These are phyloP conservation scores for Drosophila atroscutellata DNA, from an alignment of 2,888 invertebrate species.

Conservation along the genomic window DNA sequence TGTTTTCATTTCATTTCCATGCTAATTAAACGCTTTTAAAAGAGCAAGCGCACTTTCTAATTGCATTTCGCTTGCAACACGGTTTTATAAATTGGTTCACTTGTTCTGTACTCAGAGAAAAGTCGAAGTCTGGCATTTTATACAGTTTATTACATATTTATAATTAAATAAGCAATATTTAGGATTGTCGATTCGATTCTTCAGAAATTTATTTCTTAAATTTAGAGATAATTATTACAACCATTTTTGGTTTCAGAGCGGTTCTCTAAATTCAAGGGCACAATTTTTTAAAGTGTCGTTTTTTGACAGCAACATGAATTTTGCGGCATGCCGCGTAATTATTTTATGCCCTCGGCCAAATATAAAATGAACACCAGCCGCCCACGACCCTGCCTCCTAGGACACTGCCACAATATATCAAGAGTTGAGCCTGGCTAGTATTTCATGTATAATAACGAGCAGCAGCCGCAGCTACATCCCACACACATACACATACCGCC, in stretches of 20 bases:
- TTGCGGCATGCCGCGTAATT: constrained; percentile 79
- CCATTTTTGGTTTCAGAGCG: not conserved
- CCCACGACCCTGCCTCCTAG: constrained; percentile 8
- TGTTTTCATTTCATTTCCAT: constrained; percentile 61
- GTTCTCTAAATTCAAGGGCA: not conserved
- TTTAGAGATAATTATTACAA: not conserved
- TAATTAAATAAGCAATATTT: not conserved
- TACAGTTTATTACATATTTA: not conserved
- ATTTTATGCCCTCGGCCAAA: constrained; percentile 76
- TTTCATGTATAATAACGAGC: constrained; percentile 49
- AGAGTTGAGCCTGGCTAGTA: constrained; percentile 62
- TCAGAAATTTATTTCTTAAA: not conserved
- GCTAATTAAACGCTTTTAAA: constrained; percentile 61
- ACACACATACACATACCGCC: not conserved
- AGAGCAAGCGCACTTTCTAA: constrained; percentile 44
- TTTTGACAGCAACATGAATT: constrained; percentile 71
- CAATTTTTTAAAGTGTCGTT: constrained; percentile 21
- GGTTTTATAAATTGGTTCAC: constrained; percentile 36
- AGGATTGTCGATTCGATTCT: not conserved
- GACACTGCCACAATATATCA: constrained; percentile 65
- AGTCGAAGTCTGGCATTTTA: not conserved
- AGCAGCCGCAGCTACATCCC: constrained; percentile 18
- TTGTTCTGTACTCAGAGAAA: constrained; percentile 11
- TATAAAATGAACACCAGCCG: constrained; percentile 42
- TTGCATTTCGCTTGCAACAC: constrained; percentile 48